Base-by-base conservation (phyloP, 2,797 vertebrate species). In the Pyrocephalus nanus region DNA sequence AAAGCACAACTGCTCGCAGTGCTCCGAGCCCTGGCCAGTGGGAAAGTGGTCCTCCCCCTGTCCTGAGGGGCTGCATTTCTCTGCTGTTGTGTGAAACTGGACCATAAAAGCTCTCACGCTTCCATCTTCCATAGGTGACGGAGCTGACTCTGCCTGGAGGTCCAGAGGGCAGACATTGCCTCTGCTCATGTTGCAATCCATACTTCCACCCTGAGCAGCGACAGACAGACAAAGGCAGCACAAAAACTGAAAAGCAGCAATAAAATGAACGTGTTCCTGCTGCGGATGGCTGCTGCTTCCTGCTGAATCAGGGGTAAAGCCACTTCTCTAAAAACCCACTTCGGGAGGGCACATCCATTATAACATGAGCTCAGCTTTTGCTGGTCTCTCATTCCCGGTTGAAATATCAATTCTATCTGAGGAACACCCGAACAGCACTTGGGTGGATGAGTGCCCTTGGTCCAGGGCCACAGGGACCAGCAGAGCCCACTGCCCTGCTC, bases 181-280 rank as follows among this genome's bases (percentile, higher is more conserved):
- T 38, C 53, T 48, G 40, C 61, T 67, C 22, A 20, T 26, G 61
- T 20, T 64, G 38, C 43, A 88, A 14, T 15, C 10, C 25, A 7
- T 0, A 1, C 8, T 60, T 71, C 82, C 12, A 32, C 15, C 36
- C 43, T 53, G 48, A 70, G 29, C 75, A 53, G 40, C 0, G 0
- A 64, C 32, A 73, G 45, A 30, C 34, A 40, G 58, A 38, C 22
- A 89, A 79, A 92, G 48, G 7, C 65, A 54, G 8, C n/a, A 66
- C 13, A 54, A 79, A 83, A 29, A 12, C 22, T 57, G 74, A 30
- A 32, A 85, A 25, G 64, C 48, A 79, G 75, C 71, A 67, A 86
- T 22, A 78, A 38, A 78, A 85, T 3, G 2, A 88, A 58, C 16
- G 4, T 0, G 9, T 19, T 73, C 57, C 67, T 57, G 55, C n/a